Evolutionary conservation across 1,140 invertebrate genomes (phyloP), one percentile per base, ranked within the genome.

Genomic region (Uloborus diversus): DNA sequence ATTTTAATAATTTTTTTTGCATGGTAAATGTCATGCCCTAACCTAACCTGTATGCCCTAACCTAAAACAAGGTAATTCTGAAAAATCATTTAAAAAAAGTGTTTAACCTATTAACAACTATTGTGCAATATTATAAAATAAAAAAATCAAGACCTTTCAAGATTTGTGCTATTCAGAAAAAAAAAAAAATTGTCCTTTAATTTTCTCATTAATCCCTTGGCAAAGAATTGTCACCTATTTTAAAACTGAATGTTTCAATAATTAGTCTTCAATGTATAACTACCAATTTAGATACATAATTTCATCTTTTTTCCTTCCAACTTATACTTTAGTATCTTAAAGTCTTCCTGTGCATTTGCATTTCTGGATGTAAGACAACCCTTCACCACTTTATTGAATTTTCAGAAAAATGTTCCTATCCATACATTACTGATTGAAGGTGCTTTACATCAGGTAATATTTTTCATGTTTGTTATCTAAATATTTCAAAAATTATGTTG

Each of bases 401-500:
- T 65, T 4, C 61, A 64, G 56, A 62, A 56, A n/a, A 64, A 27
- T 76, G 59, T 53, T 64, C n/a, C 71, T 11, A 14, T 76, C n/a
- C 7, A 2, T 25, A 25, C 17, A 25, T 23, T 76, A 23, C 20
- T 76, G 11, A 33, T 64, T 20, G 57, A 76, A 25, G 61, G 51
- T 62, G 3, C 23, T 13, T 25, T 76, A 14, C 7, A 51, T 25
- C 17, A 64, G 30, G 71, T 71, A 59, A 71, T 30, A n/a, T 69
- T 1, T 61, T 28, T 61, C 14, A 28, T 28, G 5, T 13, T 13
- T 28, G 17, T 4, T 17, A 32, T 28, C 14, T 28, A 13, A n/a
- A 27, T 9, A 2, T 9, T 28, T 4, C 11, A 30, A 61, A 28
- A 61, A 2, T 27, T 1, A 61, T 14, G 1, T 3, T 28, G 2